Base-by-base conservation (phyloP, 1,140 invertebrate genomes). In the Ceratoteleas bidentatus region DNA sequence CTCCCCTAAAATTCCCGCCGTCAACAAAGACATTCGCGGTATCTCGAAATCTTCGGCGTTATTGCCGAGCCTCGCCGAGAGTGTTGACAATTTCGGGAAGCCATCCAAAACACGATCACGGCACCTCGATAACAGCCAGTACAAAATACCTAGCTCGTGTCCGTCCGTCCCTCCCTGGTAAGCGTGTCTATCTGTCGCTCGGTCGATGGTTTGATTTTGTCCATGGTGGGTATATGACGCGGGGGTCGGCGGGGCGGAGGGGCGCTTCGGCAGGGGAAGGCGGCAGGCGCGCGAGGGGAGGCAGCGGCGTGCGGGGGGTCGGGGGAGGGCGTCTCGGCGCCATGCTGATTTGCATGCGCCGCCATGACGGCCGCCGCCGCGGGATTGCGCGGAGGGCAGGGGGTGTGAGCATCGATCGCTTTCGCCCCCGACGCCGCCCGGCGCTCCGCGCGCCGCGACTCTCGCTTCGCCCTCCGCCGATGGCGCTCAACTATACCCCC, bases 311-410 rank as follows among this genome's bases (percentile, higher is more conserved):
- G n/a, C n/a, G n/a, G n/a, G n/a, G n/a, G n/a, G n/a, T n/a, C 64
- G 69, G 60, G 80, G 80, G 89, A 89, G 88, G 90, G 88, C 88
- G 90, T 91, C 90, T 90, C 88, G 90, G 88, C 90, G 90, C 90
- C 90, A 91, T 91, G 88, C 90, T 91, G 89, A 91, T 91, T 91
- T 91, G 90, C 90, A 91, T 91, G 89, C 90, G 90, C 90, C 90
- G 89, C 89, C 89, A 91, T 90, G 90, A 90, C 90, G 87, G 89
- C 86, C 86, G 84, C 84, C 85, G 83, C 86, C 86, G 84, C 85
- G 84, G 87, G 87, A 85, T 85, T 87, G 87, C 70, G 66, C 73
- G 81, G 57, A 85, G 85, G 84, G 75, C 75, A 83, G 76, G 86
- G 87, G 88, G 85, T 84, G 88, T 86, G 83, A 82, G 84, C 90